Conservation (phyloP, 1,140 invertebrate species). For the Rhyzopertha dominica region DNA sequence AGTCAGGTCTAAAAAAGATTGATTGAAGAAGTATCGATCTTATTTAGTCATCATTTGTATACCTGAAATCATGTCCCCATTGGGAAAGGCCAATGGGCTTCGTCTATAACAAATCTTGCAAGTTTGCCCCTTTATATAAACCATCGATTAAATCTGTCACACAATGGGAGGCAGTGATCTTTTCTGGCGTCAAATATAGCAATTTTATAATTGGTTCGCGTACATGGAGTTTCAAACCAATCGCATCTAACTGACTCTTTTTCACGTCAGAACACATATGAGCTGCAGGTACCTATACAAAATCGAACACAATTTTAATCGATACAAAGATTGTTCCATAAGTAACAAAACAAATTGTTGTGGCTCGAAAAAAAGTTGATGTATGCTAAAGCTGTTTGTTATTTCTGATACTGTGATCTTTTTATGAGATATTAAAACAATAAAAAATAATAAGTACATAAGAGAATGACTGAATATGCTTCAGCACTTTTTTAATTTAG, state of each 20-base stretch:
- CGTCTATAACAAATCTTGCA: constrained; percentile 84
- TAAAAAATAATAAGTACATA: too few relatives aligned
- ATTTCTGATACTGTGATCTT: too few relatives aligned
- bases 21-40: too few relatives aligned
- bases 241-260: constrained; percentile 21
- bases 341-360: too few relatives aligned
- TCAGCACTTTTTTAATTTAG: too few relatives aligned
- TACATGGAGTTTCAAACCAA: constrained; percentile 27
- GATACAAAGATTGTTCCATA: too few relatives aligned
- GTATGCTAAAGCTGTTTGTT: too few relatives aligned
- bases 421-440: too few relatives aligned
- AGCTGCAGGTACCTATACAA: constrained; percentile 35
- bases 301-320: too few relatives aligned
- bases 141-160: constrained; percentile 86
- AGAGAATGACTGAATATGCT: too few relatives aligned
- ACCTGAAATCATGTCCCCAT: constrained; percentile 97
- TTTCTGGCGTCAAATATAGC: constrained; percentile 89
- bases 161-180: constrained; percentile 82
- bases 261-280: constrained; percentile 38
- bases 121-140: constrained; percentile 67
- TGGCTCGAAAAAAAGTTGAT: too few relatives aligned
- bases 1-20: constrained; percentile 82
- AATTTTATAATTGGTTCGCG: constrained; percentile 55
- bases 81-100: constrained; percentile 93
- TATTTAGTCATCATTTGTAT: too few relatives aligned